Base-by-base conservation (phyloP, 2,113 vertebrate species). In the Boulengerochromis microlepis region DNA sequence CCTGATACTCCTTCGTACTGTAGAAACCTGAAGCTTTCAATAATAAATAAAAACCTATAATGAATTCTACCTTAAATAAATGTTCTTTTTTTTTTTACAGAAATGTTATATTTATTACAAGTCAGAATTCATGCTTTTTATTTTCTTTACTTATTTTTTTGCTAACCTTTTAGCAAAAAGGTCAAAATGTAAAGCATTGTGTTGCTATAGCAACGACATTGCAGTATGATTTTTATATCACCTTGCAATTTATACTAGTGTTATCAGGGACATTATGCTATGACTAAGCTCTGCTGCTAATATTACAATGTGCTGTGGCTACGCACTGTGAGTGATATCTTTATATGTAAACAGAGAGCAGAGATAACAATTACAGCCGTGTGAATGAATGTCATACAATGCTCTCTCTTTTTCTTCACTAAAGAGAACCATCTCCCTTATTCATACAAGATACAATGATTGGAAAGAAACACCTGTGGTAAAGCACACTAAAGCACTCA, bases 41-140 rank as follows among this genome's bases (percentile, higher is more conserved):
- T 40, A 71, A 15, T 40, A 22, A 71, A 4, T 71, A 71, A 71
- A 40, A 24, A 35, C 64, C 0, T 71, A 0, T 22, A 9, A 71
- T 69, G 0, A 69, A 22, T 69, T 40, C 18, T 66, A 12, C 11
- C 61, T 38, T 38, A 66, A 66, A 66, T 35, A 35, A 66, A 35
- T 66, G 18, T 66, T 66, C 2, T 40, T n/a, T n/a, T n/a, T 40
- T 40, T 40, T 1, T 7, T 22, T 71, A 24, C n/a, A 40, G 35
- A 40, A 71, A 22, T 24, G 11, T 22, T 38, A 9, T 13, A 38
- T 71, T 71, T 40, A 40, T 40, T 24, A 40, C 19, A 40, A 22
- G 35, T 40, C 7, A 69, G 64, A 22, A 38, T 69, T 69, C 33
- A 22, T 69, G 64, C 64, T 40, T 22, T 19, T 35, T 64, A 64